Evolutionary conservation across 2,797 vertebrate species (phyloP).

Genomic region (Ctenochaetus hawaiiensis): DNA sequence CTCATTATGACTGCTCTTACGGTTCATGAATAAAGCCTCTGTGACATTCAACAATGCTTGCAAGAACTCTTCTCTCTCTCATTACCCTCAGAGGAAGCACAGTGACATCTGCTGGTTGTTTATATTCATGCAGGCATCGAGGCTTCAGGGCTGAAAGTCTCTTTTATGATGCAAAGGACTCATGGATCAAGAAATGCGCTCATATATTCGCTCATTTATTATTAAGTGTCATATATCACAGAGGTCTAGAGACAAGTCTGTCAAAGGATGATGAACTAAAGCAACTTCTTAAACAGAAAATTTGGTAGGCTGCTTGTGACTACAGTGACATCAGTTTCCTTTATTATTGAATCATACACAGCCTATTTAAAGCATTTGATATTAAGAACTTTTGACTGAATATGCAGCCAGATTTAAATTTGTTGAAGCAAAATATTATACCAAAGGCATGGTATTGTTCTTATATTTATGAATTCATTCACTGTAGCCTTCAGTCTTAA

Average conservation of each 20-base stretch:
- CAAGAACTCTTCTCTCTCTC: background rate
- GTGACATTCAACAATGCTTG: background rate
- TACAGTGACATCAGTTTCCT: background rate
- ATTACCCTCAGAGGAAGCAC: constrained; percentile 33
- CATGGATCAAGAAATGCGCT: background rate
- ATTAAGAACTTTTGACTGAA: background rate
- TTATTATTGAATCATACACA: background rate
- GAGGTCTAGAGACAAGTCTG: background rate
- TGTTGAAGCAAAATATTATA: background rate
- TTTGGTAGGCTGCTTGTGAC: background rate
- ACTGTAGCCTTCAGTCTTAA: too few relatives aligned
- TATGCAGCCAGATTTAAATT: background rate
- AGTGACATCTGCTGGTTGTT: constrained; percentile 71
- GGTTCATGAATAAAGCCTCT: background rate
- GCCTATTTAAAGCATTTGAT: background rate
- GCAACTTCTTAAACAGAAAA: background rate
- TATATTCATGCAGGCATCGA: background rate
- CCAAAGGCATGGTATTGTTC: too few relatives aligned
- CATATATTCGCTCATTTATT: background rate
- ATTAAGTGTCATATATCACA: background rate
- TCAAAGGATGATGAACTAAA: background rate
- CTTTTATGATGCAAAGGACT: background rate
- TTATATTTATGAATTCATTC: too few relatives aligned
- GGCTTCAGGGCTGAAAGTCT: background rate
- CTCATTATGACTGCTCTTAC: background rate